Percentiles rank a stretch among this genome's conserved stretches.
Evolutionary conservation across 2,888 invertebrate species (phyloP).

Genomic region (Cyclophora albipunctata): DNA sequence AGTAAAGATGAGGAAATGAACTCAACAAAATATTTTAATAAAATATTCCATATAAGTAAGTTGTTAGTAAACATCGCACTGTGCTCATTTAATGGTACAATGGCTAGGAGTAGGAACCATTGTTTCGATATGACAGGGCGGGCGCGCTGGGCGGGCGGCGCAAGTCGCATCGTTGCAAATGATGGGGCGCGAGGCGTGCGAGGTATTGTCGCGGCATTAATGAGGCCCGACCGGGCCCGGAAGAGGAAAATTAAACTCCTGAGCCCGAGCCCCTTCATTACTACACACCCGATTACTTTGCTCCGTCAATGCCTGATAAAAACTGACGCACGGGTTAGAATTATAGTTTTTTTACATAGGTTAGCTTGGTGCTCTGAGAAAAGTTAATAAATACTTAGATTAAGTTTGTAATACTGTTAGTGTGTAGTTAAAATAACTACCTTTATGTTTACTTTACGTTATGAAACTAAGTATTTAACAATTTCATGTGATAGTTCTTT

Average conservation of each 20-base stretch:
- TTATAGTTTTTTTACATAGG: no score
- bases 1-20: no score
- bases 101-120: slow-evolving; percentile 19
- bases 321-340: no score
- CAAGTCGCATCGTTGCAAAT: slow-evolving; percentile 37
- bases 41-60: no score
- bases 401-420: no score
- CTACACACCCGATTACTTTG: slow-evolving; percentile 61
- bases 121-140: slow-evolving; percentile 22
- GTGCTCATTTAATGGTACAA: slow-evolving; percentile 17
- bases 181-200: slow-evolving; percentile 60
- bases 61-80: background rate
- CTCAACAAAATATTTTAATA: no score
- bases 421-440: no score
- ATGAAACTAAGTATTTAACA: no score
- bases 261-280: slow-evolving; percentile 65
- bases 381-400: no score
- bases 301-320: slow-evolving; percentile 20
- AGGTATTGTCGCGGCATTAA: slow-evolving; percentile 64
- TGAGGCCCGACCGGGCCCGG: slow-evolving; percentile 57
- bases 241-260: slow-evolving; percentile 75
- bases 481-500: no score
- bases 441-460: no score
- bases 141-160: slow-evolving; percentile 8
- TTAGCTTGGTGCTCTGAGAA: no score